phyloP scores from a whole-genome alignment of 2,113 vertebrate species.

The Oryzias woworae region DNA sequence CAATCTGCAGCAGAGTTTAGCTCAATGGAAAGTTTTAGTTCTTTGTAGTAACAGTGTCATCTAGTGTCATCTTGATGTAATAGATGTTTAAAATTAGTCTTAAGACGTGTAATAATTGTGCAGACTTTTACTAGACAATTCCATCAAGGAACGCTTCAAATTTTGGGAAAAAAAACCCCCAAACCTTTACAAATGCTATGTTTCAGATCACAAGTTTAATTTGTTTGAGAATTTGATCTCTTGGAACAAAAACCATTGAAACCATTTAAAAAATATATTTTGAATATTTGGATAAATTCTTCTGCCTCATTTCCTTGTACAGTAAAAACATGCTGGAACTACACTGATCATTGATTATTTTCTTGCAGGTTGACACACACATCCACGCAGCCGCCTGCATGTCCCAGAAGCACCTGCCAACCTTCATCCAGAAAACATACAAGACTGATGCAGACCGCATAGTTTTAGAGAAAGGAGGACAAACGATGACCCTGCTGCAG shows the following conservation, averaged over 20 bases:
- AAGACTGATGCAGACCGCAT: conserved; percentile 90
- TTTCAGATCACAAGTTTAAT: not conserved
- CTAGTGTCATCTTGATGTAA: not conserved
- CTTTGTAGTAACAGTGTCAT: not conserved
- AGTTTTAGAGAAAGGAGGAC: conserved; percentile 87
- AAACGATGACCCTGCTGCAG: conserved; percentile 88
- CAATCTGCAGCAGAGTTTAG: too few species aligned
- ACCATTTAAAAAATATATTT: too few species aligned
- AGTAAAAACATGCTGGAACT: too few species aligned
- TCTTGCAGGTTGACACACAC: conserved; percentile 91
- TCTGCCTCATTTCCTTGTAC: too few species aligned
- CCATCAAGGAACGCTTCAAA: not conserved
- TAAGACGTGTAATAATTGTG: not conserved
- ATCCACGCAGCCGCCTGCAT: conserved; percentile 98
- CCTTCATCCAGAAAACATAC: conserved; percentile 94
- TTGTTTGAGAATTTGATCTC: not conserved
- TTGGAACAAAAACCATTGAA: not conserved
- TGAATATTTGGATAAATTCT: too few species aligned
- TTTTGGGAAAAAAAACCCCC: too few species aligned
- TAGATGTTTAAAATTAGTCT: not conserved
- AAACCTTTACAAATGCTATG: too few species aligned
- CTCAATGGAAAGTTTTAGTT: not conserved
- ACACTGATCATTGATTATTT: not conserved
- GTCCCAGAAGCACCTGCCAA: conserved; percentile 97
- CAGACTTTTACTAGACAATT: not conserved